Evolutionary conservation across 2,113 vertebrate genomes (phyloP), one percentile per base, ranked within the genome.

Genomic region (Tiliqua scincoides): DNA sequence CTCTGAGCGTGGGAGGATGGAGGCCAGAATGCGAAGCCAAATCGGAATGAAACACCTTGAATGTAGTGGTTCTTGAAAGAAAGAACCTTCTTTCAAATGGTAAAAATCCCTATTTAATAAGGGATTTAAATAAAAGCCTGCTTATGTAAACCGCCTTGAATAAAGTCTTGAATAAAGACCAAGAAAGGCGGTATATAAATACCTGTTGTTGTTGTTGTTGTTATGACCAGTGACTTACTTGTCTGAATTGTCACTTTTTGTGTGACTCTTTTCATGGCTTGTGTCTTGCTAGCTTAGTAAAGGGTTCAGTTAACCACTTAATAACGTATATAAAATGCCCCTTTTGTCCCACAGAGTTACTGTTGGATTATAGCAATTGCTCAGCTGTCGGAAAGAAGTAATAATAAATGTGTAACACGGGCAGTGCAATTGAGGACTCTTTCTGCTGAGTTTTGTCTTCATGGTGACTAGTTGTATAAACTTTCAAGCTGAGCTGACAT

Each of bases 341-440:
- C 85, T 67, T 85, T 90, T 77, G 79, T 85, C 81, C 63, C 0
- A 0, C 57, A 82, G 87, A 86, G 62, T 82, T 70, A 89, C 0
- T 84, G 92, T 91, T 82, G 27, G 61, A 91, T 91, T 92, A 79
- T 62, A 94, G 86, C 43, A 6, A 85, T 94, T 89, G 84, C 70
- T 23, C 0, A 0, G 63, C 32, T 32, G 77, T 71, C 74, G 79
- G 84, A 75, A 84, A 82, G 87, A 81, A 90, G 78, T 88, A 93
- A 89, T 89, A 92, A 85, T 70, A 65, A 84, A 86, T 21, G 35
- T 82, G 67, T 79, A 80, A 72, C 76, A 25, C 0, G 0, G 86
- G 65, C 72, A 89, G 88, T 79, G 83, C 75, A 84, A 10, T 59
- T 63, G 87, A 93, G 84, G 70, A 48, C 63, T 83, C 37, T 27